These are phyloP conservation scores for Pungitius pungitius DNA, from an alignment of 2,113 vertebrate genomes.

Conservation along the genomic window DNA sequence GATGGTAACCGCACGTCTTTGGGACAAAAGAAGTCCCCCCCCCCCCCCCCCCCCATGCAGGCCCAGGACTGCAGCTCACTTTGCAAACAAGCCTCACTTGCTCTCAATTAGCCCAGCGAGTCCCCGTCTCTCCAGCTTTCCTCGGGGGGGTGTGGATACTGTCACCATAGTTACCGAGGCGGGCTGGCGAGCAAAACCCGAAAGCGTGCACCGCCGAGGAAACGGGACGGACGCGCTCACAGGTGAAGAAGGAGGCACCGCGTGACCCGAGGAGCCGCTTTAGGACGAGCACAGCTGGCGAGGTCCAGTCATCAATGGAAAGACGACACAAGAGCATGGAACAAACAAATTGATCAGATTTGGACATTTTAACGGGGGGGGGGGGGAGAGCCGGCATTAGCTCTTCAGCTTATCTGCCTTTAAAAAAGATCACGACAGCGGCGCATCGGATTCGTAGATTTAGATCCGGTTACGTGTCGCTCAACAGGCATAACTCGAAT, in stretches of 20 bases:
- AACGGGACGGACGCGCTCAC: conserved; percentile 29
- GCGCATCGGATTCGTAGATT: conserved; percentile 53
- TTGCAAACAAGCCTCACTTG: conserved; percentile 65
- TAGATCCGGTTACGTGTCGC: conserved; percentile 31
- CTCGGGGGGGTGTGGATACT: too few relatives aligned
- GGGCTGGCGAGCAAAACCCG: conserved; percentile 71
- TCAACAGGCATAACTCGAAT: conserved; percentile 16
- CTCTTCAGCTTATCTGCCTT: conserved; percentile 51
- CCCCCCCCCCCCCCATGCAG: conserved; percentile 4
- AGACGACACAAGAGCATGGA: not conserved
- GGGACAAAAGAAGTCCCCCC: too few relatives aligned
- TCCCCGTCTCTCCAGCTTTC: conserved; percentile 57
- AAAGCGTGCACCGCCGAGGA: conserved; percentile 48
- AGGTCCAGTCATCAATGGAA: conserved; percentile 24
- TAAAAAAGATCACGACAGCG: conserved; percentile 58
- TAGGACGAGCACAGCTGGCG: not conserved
- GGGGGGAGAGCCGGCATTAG: too few relatives aligned
- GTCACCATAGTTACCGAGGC: conserved; percentile 74
- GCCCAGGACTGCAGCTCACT: conserved; percentile 36
- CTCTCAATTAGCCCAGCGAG: conserved; percentile 66
- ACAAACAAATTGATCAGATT: not conserved
- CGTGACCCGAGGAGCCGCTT: not conserved
- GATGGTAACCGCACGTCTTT: not conserved
- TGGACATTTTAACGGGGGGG: too few relatives aligned
- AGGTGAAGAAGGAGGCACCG: conserved; percentile 34